Percentiles rank a stretch among this genome's conserved stretches.
These are phyloP conservation scores for Nannoperca australis DNA, from an alignment of 2,797 vertebrate species.

Conservation along the genomic window DNA sequence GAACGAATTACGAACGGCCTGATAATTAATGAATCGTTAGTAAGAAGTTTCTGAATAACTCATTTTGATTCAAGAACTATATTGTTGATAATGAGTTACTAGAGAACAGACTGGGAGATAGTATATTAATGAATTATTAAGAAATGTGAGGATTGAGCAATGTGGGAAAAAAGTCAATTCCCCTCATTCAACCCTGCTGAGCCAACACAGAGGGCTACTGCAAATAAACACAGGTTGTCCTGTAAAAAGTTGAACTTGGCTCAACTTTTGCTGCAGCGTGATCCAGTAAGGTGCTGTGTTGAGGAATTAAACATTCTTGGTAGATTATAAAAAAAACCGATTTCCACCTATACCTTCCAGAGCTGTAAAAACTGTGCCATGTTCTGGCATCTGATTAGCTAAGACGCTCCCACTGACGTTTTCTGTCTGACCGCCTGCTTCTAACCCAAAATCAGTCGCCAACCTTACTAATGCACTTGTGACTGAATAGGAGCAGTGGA, in stretches of 20 bases:
- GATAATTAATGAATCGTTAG: no score
- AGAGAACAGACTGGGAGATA: no score
- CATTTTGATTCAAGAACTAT: no score
- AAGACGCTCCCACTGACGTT: not conserved
- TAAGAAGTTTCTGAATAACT: no score
- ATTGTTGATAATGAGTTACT: no score
- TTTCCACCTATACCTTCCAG: not conserved
- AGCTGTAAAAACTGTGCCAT: not conserved
- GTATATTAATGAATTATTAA: no score
- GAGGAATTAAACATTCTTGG: not conserved
- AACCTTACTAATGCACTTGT: not conserved
- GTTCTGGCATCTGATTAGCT: not conserved
- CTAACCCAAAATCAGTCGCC: not conserved
- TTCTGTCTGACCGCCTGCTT: not conserved
- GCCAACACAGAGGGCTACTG: not conserved
- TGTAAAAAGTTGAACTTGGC: not conserved
- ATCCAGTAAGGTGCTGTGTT: not conserved
- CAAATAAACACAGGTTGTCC: not conserved
- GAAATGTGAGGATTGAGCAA: not conserved
- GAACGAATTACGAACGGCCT: no score
- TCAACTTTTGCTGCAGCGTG: not conserved
- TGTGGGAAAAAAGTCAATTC: not conserved
- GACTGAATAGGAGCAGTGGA: constrained; percentile 5
- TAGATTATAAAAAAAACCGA: not conserved
- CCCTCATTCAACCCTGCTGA: constrained; percentile 1